Conservation (phyloP, 35 echinoderm and acorn worm genomes). For the Anneissia japonica region DNA sequence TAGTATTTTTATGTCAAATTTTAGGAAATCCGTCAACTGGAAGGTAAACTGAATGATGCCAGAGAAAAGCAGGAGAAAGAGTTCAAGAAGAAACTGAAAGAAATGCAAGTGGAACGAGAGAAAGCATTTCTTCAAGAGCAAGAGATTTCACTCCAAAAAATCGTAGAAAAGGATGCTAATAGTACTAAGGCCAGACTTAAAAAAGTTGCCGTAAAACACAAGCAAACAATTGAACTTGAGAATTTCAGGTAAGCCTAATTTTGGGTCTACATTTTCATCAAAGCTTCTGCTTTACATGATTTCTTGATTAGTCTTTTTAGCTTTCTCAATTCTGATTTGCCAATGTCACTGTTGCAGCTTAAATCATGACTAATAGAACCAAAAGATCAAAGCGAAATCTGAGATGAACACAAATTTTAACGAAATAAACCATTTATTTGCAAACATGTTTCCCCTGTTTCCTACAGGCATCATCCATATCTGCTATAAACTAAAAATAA, state of each 20-base stretch:
- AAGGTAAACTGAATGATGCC: conserved; percentile 66
- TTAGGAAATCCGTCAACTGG: conserved; percentile 56
- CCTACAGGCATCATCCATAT: not conserved
- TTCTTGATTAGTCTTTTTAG: not conserved
- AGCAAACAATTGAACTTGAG: conserved; percentile 79
- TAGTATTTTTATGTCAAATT: not conserved
- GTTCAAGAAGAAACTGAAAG: conserved; percentile 52
- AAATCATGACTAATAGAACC: too few species aligned
- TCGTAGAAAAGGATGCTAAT: conserved; percentile 46
- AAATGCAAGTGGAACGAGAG: conserved; percentile 64
- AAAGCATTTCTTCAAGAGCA: conserved; percentile 43
- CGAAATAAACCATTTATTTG: too few species aligned
- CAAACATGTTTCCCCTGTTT: not conserved
- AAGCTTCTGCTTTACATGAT: not conserved
- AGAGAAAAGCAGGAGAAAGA: conserved; percentile 73
- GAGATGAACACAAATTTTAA: not conserved
- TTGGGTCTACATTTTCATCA: not conserved
- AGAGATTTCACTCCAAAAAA: conserved; percentile 39
- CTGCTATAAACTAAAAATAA: not conserved
- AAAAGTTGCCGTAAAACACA: conserved; percentile 73
- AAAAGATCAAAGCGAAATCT: not conserved
- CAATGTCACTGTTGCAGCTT: not conserved
- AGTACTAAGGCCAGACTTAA: conserved; percentile 57
- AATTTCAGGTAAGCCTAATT: conserved; percentile 62
- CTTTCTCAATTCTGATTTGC: not conserved